These are phyloP conservation scores for Urocolius indicus DNA, from an alignment of 2,113 vertebrate genomes.

Conservation along the genomic window DNA sequence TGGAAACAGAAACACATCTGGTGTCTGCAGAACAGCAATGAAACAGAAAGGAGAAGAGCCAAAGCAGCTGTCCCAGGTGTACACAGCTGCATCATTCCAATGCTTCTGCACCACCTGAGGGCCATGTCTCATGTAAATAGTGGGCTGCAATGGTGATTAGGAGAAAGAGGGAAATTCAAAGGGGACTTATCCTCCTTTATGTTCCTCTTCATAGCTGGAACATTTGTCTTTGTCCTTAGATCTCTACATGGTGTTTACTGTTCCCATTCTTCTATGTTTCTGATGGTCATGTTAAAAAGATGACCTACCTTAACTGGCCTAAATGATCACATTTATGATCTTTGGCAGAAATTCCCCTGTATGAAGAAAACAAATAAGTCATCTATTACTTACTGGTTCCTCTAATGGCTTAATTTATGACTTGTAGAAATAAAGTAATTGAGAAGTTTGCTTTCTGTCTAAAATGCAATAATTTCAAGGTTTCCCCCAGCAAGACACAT, in stretches of 20 bases:
- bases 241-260: neutral
- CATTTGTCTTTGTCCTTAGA: neutral
- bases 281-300: neutral
- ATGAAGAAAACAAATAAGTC: neutral
- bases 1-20: constrained; percentile 53
- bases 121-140: neutral
- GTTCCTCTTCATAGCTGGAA: accelerated
- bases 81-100: neutral
- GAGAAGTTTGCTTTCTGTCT: neutral
- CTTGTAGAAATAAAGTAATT: neutral
- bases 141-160: no score
- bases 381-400: neutral
- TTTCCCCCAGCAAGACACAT: neutral
- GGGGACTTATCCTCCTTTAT: accelerated
- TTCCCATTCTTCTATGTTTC: neutral
- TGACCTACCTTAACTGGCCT: neutral
- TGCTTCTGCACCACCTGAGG: neutral
- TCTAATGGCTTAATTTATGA: neutral
- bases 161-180: neutral
- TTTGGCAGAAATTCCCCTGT: neutral
- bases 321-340: neutral
- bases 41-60: neutral
- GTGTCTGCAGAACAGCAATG: neutral
- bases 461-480: neutral
- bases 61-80: neutral